Conservation (phyloP, 2,888 invertebrate species). For the Esperia sulphurella region DNA sequence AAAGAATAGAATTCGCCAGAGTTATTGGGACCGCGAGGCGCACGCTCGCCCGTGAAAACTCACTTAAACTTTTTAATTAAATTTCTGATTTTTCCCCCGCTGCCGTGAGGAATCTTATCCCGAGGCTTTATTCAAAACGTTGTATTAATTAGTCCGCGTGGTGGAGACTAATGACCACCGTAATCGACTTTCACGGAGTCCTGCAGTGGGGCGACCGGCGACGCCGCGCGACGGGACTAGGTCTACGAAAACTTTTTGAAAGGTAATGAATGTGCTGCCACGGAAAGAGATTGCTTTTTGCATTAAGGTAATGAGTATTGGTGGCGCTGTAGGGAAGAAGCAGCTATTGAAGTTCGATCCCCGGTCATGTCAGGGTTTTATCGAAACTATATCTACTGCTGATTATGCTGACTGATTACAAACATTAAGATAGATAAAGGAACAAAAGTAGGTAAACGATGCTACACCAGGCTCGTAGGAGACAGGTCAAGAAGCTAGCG, state of each 20-base stretch:
- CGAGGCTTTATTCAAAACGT: slow-evolving; percentile 67
- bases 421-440: too few species aligned
- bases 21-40: slow-evolving; percentile 64
- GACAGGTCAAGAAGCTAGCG: too few species aligned
- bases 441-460: too few species aligned
- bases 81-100: slow-evolving; percentile 67
- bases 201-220: slow-evolving; percentile 27
- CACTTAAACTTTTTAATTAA: slow-evolving; percentile 79
- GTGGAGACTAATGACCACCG: slow-evolving; percentile 60
- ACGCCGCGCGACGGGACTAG: not conserved
- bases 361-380: too few species aligned
- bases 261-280: slow-evolving; percentile 20
- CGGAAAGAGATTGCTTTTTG: slow-evolving; percentile 3
- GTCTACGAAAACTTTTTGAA: slow-evolving; percentile 25
- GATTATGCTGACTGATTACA: too few species aligned
- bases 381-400: too few species aligned
- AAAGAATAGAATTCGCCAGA: slow-evolving; percentile 62
- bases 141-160: slow-evolving; percentile 68
- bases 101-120: slow-evolving; percentile 56
- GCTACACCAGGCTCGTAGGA: too few species aligned
- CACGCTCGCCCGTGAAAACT: slow-evolving; percentile 71
- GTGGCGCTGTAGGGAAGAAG: too few species aligned
- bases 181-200: slow-evolving; percentile 57
- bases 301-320: not conserved
- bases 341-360: too few species aligned